These are phyloP conservation scores for Ptychadena robeensis DNA, from an alignment of 2,797 vertebrate genomes.

Conservation along the genomic window DNA sequence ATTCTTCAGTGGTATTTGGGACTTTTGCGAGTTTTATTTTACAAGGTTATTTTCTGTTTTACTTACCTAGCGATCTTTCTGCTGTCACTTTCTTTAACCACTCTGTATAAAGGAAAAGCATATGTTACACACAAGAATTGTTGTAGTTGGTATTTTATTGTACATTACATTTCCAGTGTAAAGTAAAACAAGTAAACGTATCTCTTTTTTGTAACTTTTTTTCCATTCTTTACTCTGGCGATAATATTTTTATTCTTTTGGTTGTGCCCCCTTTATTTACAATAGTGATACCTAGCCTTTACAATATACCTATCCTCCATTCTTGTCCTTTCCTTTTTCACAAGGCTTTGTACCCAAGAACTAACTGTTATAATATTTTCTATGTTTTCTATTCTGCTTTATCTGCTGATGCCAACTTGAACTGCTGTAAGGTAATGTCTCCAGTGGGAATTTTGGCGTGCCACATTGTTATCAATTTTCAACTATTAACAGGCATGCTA, in stretches of 20 bases:
- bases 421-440: no score
- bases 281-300: no score
- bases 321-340: no score
- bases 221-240: not conserved
- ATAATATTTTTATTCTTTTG: not conserved
- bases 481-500: no score
- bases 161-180: not conserved
- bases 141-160: not conserved
- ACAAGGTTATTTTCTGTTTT: not conserved
- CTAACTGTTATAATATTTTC: no score
- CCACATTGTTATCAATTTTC: no score
- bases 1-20: not conserved
- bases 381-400: no score
- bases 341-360: no score
- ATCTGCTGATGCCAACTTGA: no score
- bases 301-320: no score
- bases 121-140: not conserved
- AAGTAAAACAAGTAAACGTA: not conserved
- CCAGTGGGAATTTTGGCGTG: no score
- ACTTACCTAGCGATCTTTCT: slow-evolving; percentile 39
- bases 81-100: slow-evolving; percentile 14
- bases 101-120: not conserved
- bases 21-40: not conserved
- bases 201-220: not conserved
- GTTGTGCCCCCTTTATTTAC: no score